These are phyloP conservation scores for Dicerorhinus sumatrensis DNA, from an alignment of 2,113 vertebrate species.

Conservation along the genomic window DNA sequence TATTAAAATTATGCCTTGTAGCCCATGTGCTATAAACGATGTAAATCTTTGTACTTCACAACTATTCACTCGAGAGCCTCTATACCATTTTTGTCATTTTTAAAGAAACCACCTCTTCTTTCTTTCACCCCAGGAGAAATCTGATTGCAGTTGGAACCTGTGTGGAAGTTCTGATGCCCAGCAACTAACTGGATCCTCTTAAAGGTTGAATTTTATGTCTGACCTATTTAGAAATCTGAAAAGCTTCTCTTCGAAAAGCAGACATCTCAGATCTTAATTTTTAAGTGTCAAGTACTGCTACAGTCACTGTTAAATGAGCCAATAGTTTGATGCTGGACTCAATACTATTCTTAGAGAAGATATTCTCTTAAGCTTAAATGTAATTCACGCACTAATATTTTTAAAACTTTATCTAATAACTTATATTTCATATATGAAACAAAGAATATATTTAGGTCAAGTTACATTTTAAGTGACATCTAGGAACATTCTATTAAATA, in stretches of 20 bases:
- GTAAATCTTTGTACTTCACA: constrained; percentile 57
- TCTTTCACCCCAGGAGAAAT: constrained; percentile 71
- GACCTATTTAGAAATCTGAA: constrained; percentile 80
- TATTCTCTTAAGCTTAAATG: constrained; percentile 52
- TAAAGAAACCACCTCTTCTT: constrained; percentile 62
- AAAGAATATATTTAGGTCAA: constrained; percentile 58
- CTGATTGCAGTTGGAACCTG: constrained; percentile 73
- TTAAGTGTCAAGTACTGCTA: constrained; percentile 72
- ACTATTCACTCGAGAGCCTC: constrained; percentile 41
- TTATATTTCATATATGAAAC: constrained; percentile 36
- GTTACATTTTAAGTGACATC: neutral
- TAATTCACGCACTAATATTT: constrained; percentile 18
- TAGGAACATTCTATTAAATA: neutral
- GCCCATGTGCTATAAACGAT: neutral
- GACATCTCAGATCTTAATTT: constrained; percentile 76
- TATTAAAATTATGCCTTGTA: constrained; percentile 70
- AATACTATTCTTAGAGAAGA: constrained; percentile 41
- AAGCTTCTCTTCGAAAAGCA: constrained; percentile 71
- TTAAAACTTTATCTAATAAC: neutral
- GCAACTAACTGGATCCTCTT: constrained; percentile 81
- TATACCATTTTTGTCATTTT: constrained; percentile 69
- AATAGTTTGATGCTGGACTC: constrained; percentile 26
- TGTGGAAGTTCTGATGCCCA: constrained; percentile 72
- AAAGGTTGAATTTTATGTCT: constrained; percentile 82
- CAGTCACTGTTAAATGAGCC: constrained; percentile 75